A percentile compares a stretch with the other conserved stretches of the same genome.
phyloP scores from a whole-genome alignment of 2,888 invertebrate species.

The Perdita meconis region DNA sequence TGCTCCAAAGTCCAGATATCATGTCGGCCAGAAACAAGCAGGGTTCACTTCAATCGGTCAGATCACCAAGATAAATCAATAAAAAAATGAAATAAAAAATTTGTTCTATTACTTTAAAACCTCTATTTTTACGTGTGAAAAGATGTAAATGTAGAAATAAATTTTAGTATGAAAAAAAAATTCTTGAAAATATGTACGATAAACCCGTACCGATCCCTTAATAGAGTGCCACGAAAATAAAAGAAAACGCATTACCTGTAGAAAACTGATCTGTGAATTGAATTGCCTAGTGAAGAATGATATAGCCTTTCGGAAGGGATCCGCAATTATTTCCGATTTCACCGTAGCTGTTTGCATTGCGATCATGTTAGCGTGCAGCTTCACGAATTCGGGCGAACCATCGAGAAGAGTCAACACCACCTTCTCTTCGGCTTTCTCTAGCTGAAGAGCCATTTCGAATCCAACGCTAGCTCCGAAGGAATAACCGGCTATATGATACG shows the following conservation, averaged over 20 bases:
- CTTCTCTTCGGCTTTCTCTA: slow-evolving; percentile 88
- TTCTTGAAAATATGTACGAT: too few species aligned
- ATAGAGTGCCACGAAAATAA: too few species aligned
- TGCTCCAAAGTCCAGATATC: too few species aligned
- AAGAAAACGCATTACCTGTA: slow-evolving; percentile 88
- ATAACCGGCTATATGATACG: slow-evolving; percentile 96
- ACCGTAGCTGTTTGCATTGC: slow-evolving; percentile 58
- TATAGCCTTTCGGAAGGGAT: slow-evolving; percentile 85
- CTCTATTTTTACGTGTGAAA: too few species aligned
- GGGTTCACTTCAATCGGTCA: too few species aligned
- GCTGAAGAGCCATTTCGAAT: slow-evolving; percentile 96
- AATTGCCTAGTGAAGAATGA: slow-evolving; percentile 93
- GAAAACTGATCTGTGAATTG: slow-evolving; percentile 89
- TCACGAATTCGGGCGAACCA: slow-evolving; percentile 94
- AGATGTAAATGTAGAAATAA: too few species aligned
- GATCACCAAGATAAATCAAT: too few species aligned
- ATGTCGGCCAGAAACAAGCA: too few species aligned
- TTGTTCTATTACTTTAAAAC: too few species aligned
- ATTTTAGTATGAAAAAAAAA: too few species aligned
- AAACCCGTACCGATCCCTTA: too few species aligned
- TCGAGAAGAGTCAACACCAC: slow-evolving; percentile 92
- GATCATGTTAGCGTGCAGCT: slow-evolving; percentile 87
- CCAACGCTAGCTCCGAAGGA: slow-evolving; percentile 98
- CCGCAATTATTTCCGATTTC: slow-evolving; percentile 70
- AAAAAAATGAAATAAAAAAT: too few species aligned